Evolutionary conservation across 2,888 invertebrate genomes (phyloP), one percentile per base, ranked within the genome.

Genomic region (Acronicta alni): DNA sequence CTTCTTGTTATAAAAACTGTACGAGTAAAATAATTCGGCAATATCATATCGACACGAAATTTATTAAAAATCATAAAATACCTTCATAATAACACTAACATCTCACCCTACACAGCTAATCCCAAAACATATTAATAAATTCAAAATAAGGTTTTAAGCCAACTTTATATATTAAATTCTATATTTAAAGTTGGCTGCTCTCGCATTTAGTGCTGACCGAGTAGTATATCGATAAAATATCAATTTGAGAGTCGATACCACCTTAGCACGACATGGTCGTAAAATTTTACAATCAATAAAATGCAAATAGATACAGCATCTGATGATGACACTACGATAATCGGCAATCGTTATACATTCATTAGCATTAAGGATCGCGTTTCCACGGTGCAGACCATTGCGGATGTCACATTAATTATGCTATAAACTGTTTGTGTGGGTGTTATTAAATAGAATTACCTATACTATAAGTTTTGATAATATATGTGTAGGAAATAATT

Each of bases 241-340:
- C 83, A 85, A 89, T 90, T 88, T 83, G 81, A 85, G 77, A 82
- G 83, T 82, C 84, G 81, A 82, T 85, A 82, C 82, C 75, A 82
- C 81, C 82, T 85, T 79, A 81, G 75, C 77, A 77, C 79, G 86
- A 88, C 86, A 86, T 76, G 82, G 78, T 87, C 86, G 84, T 91
- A 83, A 90, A 89, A 84, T 72, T 89, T 88, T 87, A 90, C 85
- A 75, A 80, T 77, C 82, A 84, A 86, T 89, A 85, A 87, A 90
- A 89, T 89, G 87, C 85, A 87, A 90, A 90, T 89, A 87, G 81
- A 82, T 72, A 80, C 67, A 72, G 70, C 79, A 77, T 82, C 77
- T 73, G 77, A 86, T 85, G 85, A 87, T 86, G 86, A 83, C 79
- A 84, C 80, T 73, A 79, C 67, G 74, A 83, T 86, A 82, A 86